Percentiles rank a stretch among this genome's conserved stretches.
Conservation (phyloP, 2,888 invertebrate genomes). For the Andrena minutula region DNA sequence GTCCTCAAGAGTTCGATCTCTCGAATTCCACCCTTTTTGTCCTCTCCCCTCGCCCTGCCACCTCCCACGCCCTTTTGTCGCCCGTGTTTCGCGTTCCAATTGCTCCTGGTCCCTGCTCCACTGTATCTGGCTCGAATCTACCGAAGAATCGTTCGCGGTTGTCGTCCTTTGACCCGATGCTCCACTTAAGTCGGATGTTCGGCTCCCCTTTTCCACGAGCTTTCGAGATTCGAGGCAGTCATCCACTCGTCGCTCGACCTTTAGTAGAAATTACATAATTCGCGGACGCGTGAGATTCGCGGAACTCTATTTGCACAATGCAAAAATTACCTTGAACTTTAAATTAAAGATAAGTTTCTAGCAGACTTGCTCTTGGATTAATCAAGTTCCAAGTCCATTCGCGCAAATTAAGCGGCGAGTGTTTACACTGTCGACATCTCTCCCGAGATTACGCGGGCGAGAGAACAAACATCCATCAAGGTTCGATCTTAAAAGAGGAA, state of each 20-base stretch:
- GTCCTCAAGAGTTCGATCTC: constrained; percentile 35
- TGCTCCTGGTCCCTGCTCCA: constrained; percentile 16
- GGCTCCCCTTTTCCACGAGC: background rate
- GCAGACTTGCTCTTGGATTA: constrained; percentile 41
- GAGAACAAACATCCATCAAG: background rate
- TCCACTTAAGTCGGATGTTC: constrained; percentile 28
- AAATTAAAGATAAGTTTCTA: constrained; percentile 40
- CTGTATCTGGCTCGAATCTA: constrained; percentile 50
- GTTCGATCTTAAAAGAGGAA: background rate
- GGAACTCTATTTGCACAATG: too few relatives aligned
- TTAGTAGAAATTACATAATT: background rate
- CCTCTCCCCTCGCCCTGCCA: background rate
- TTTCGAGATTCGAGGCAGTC: background rate
- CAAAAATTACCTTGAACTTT: constrained; percentile 9
- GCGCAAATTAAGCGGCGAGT: constrained; percentile 33
- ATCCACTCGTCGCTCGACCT: background rate
- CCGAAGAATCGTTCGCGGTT: constrained; percentile 44
- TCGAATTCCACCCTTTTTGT: constrained; percentile 32
- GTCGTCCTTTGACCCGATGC: constrained; percentile 41
- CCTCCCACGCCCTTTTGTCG: background rate
- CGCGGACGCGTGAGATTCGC: too few relatives aligned
- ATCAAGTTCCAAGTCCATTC: constrained; percentile 31
- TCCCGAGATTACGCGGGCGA: background rate
- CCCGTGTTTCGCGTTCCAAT: constrained; percentile 53
- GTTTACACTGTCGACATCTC: constrained; percentile 22